Percentiles rank a stretch among this genome's conserved stretches.
Conservation (phyloP, 2,888 invertebrate species). For the Eristalis pertinax region DNA sequence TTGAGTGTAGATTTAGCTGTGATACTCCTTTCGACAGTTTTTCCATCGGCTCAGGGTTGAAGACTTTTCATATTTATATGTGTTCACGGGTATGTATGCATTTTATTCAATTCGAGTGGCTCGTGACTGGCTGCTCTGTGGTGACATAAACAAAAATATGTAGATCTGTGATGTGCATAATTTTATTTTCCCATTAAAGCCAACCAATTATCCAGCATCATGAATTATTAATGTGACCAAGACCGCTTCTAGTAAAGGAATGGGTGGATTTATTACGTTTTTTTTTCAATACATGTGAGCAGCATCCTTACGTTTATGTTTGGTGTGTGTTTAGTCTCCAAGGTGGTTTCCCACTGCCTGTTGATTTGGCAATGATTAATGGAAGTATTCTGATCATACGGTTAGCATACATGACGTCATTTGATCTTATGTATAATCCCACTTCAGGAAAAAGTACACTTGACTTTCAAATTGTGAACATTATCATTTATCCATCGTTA, state of each 20-base stretch:
- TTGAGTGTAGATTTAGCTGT: not conserved
- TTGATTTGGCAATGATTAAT: not conserved
- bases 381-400: not conserved
- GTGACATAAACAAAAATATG: not conserved
- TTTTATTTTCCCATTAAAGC: not conserved
- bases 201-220: not conserved
- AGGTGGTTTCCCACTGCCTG: not conserved
- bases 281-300: not conserved
- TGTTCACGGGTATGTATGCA: not conserved
- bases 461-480: not conserved
- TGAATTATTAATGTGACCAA: constrained; percentile 9
- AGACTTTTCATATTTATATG: not conserved
- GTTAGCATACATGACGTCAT: not conserved
- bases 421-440: not conserved
- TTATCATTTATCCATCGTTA: not conserved
- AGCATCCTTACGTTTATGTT: not conserved
- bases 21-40: not conserved
- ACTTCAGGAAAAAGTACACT: not conserved
- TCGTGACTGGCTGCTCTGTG: too few relatives aligned
- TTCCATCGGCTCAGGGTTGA: not conserved
- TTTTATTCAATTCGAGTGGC: not conserved
- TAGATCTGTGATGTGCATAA: not conserved
- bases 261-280: not conserved
- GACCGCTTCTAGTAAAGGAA: not conserved
- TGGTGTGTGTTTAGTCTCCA: not conserved